Conservation (phyloP, 1,140 invertebrate species). For the Chymomyza costata region DNA sequence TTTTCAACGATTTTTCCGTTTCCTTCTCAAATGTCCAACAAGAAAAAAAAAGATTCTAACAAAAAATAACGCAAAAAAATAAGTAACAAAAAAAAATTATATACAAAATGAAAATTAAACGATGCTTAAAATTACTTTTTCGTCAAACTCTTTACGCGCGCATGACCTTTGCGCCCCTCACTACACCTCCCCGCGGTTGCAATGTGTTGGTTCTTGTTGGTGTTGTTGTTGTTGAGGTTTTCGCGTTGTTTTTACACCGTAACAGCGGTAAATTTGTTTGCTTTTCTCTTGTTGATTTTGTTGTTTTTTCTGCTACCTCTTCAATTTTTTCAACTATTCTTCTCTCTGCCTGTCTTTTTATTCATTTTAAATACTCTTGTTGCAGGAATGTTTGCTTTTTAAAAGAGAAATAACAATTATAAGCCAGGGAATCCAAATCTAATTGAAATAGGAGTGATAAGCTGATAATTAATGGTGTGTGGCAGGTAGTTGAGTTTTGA, state of each 20-base stretch:
- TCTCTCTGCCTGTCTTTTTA: no score
- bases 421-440: no score
- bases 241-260: slow-evolving; percentile 4
- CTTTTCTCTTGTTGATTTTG: slow-evolving; percentile 14
- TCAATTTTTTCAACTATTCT: no score
- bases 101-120: slow-evolving; percentile 67
- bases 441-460: no score
- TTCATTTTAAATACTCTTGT: no score
- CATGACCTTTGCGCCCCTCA: no score
- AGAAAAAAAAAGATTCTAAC: slow-evolving; percentile 3
- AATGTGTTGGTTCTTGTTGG: slow-evolving; percentile 4
- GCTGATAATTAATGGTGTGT: no score
- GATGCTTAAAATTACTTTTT: slow-evolving; percentile 72
- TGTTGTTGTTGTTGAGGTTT: slow-evolving; percentile 17
- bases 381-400: no score
- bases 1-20: no score
- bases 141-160: slow-evolving; percentile 56
- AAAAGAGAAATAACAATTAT: no score
- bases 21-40: slow-evolving; percentile 52
- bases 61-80: slow-evolving; percentile 4
- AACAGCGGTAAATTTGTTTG: slow-evolving; percentile 30
- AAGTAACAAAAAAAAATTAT: slow-evolving; percentile 15
- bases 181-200: slow-evolving; percentile 1
- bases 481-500: no score
- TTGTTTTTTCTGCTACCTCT: not conserved